Evolutionary conservation across 2,797 vertebrate genomes (phyloP).

Genomic region (Echiichthys vipera): DNA sequence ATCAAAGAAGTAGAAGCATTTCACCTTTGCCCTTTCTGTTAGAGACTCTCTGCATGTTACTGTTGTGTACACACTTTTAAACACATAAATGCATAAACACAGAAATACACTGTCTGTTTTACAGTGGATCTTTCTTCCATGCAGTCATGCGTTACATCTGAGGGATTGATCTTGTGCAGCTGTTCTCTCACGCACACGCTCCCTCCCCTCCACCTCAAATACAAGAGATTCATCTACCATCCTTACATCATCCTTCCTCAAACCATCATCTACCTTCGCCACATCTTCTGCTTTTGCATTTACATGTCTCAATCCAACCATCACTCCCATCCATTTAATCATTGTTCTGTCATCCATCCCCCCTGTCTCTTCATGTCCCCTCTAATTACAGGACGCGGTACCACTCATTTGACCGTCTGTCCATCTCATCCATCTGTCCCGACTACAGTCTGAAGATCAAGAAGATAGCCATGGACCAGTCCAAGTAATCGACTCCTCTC

Average conservation of each 20-base stretch:
- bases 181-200: constrained; percentile 18
- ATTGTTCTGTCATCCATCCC: constrained; percentile 59
- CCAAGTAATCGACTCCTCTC: constrained; percentile 79
- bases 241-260: constrained; percentile 20
- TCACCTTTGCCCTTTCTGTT: background rate
- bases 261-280: constrained; percentile 6
- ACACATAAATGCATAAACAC: background rate
- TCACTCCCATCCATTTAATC: constrained; percentile 37
- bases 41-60: background rate
- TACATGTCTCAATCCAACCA: constrained; percentile 20
- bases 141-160: constrained; percentile 14
- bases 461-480: constrained; percentile 84
- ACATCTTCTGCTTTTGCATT: constrained; percentile 9
- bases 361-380: constrained; percentile 58
- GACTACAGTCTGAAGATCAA: constrained; percentile 86
- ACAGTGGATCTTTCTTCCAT: constrained; percentile 3
- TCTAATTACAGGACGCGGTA: constrained; percentile 78
- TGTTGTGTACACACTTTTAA: background rate
- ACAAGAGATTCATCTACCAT: constrained; percentile 28
- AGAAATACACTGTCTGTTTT: background rate
- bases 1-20: background rate
- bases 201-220: constrained; percentile 14
- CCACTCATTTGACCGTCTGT: constrained; percentile 85
- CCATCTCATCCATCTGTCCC: constrained; percentile 85
- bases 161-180: constrained; percentile 22